Base-by-base conservation (phyloP, 2,113 vertebrate genomes). In the Pachypanchax playfairii region DNA sequence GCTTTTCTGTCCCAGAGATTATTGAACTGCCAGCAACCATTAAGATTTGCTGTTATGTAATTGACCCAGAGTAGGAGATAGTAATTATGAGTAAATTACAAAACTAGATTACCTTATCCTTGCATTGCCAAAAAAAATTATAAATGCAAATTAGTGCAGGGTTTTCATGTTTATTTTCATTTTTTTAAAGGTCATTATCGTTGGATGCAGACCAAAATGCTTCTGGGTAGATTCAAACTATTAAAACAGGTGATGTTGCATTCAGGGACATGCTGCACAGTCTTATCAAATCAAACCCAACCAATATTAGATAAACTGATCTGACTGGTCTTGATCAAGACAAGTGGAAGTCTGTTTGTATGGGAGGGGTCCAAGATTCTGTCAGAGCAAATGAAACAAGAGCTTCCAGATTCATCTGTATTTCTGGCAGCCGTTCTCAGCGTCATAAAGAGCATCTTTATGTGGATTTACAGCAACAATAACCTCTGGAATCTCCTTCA, bases 11-110 rank as follows among this genome's bases (percentile, higher is more conserved):
- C 33, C 33, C 10, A 35, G 1, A 35, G 33, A 35, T 11, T 13
- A 4, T 10, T 10, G 1, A 9, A 39, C 14, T 39, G 36, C 14
- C 17, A n/a, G 17, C 5, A n/a, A 17, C 50, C 22, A 28, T 22
- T 7, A 12, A 21, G 29, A 77, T 74, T 46, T 48, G 35, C 57
- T 67, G 52, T 15, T 28, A 14, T 62, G 11, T 18, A 50, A 52
- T 20, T 9, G 4, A 4, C 41, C 26, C 26, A n/a, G 46, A 41
- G 52, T 6, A 18, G 44, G 0, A 44, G 51, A 47, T 18, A 38
- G 69, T 12, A 18, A 28, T 11, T n/a, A n/a, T 20, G 21, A 22
- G 12, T 53, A 60, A 47, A 22, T 35, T 24, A 22, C 42, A 10
- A 61, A 48, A 38, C 4, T 15, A 39, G 11, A 49, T 38, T 3